Evolutionary conservation across 2,797 vertebrate genomes (phyloP), one percentile per base, ranked within the genome.

Genomic region (Sebastes flavidus): DNA sequence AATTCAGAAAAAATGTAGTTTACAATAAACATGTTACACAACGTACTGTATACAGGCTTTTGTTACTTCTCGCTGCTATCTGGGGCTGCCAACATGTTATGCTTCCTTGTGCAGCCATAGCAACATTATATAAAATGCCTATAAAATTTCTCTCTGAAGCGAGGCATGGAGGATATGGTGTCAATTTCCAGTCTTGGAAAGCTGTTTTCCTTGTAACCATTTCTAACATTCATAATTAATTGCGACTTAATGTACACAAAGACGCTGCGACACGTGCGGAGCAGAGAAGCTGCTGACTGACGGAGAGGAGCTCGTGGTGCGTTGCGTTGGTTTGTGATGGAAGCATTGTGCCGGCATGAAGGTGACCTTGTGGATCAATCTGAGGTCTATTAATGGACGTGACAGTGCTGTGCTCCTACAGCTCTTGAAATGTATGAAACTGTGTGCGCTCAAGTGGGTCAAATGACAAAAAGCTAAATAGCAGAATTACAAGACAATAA

Each of bases 331-430:
- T 90, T 87, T 82, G 69, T 72, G 46, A 80, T 73, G 84, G 77
- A 87, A 68, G 75, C 79, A 87, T 88, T 86, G 80, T 87, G 54
- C 82, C 49, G 77, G 73, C 84, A 77, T 91, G 90, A 95, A 95
- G 95, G 93, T 95, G 94, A 95, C 94, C 91, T 95, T 94, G 91
- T 78, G 78, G 86, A 89, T 90, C 83, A 87, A 88, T 86, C 80
- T 80, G 22, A 78, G 83, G 67, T 82, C 77, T 85, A 80, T 87
- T 85, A 87, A 88, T 79, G 81, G 88, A 86, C 27, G 42, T 78
- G 87, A 81, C 87, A 72, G 67, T 8, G 65, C 65, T 46, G 61
- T 14, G 61, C 76, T 79, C 42, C 49, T 20, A 65, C 63, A 67
- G 77, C 77, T 78, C 76, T 74, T 80, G 54, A 77, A 83, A 78